Conservation (phyloP, 1,140 invertebrate genomes). For the Drosophila subpulchrella region DNA sequence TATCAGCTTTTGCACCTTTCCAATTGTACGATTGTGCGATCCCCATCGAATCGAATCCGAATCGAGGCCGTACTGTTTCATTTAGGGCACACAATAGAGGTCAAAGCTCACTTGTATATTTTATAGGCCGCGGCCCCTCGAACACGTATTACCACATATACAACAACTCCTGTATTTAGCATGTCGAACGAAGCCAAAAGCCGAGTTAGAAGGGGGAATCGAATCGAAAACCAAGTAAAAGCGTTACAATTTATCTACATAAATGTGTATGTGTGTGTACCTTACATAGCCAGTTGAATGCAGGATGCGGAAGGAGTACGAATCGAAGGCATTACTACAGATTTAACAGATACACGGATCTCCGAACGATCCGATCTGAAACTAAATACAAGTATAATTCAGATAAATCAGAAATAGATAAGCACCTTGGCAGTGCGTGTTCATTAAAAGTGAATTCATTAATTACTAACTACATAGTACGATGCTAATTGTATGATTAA, state of each 20-base stretch:
- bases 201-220: neutral
- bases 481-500: conserved; percentile 74
- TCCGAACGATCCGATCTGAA: neutral
- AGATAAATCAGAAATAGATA: conserved; percentile 35
- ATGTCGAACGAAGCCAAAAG: conserved; percentile 35
- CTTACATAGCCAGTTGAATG: conserved; percentile 50
- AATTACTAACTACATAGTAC: conserved; percentile 70
- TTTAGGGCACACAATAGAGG: conserved; percentile 53
- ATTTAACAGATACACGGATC: conserved; percentile 3
- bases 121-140: conserved; percentile 23
- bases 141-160: conserved; percentile 14
- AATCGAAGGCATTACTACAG: conserved; percentile 34
- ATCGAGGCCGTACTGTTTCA: conserved; percentile 40
- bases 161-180: conserved; percentile 31
- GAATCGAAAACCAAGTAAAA: conserved; percentile 22
- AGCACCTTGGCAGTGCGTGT: conserved; percentile 21
- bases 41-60: neutral
- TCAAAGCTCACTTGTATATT: conserved; percentile 50
- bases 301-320: conserved; percentile 6
- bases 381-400: conserved; percentile 34
- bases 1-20: conserved; percentile 71
- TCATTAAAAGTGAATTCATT: conserved; percentile 56
- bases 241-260: conserved; percentile 47
- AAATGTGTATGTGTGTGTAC: conserved; percentile 58
- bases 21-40: conserved; percentile 27